Evolutionary conservation across 2,888 invertebrate species (phyloP).

Genomic region (Dusona sp.): DNA sequence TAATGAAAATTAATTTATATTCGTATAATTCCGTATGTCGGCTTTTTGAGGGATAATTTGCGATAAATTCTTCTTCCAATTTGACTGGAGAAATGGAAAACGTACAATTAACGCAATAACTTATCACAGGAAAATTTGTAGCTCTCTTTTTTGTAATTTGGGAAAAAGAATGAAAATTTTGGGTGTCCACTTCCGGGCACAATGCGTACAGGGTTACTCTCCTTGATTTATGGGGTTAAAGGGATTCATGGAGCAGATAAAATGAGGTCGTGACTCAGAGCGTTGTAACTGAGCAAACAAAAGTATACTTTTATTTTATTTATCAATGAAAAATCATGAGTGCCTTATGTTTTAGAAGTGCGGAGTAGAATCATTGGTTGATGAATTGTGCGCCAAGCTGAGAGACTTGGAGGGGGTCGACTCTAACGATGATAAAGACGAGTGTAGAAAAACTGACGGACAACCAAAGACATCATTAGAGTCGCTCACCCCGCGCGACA

Average conservation of each 20-base stretch:
- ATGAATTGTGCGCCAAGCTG: constrained; percentile 92
- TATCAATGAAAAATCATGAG: constrained; percentile 22
- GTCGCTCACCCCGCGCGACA: constrained; percentile 88
- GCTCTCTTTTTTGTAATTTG: background rate
- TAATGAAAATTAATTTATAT: no score
- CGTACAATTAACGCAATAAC: background rate
- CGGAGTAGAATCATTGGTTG: constrained; percentile 92
- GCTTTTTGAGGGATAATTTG: background rate
- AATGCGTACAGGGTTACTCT: background rate
- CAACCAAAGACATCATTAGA: constrained; percentile 83
- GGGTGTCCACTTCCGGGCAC: background rate
- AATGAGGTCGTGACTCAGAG: constrained; percentile 19
- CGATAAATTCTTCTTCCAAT: background rate
- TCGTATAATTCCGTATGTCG: no score
- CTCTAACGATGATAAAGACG: constrained; percentile 79
- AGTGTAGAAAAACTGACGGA: constrained; percentile 75
- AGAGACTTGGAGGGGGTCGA: constrained; percentile 88
- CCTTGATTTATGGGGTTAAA: background rate
- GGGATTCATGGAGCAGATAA: constrained; percentile 1
- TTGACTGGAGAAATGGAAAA: background rate
- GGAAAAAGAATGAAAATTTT: background rate
- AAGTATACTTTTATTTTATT: background rate
- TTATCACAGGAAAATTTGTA: no score
- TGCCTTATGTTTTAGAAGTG: constrained; percentile 87
- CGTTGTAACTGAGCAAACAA: background rate